Conservation (phyloP, 2,113 vertebrate genomes). For the Pantherophis guttatus region DNA sequence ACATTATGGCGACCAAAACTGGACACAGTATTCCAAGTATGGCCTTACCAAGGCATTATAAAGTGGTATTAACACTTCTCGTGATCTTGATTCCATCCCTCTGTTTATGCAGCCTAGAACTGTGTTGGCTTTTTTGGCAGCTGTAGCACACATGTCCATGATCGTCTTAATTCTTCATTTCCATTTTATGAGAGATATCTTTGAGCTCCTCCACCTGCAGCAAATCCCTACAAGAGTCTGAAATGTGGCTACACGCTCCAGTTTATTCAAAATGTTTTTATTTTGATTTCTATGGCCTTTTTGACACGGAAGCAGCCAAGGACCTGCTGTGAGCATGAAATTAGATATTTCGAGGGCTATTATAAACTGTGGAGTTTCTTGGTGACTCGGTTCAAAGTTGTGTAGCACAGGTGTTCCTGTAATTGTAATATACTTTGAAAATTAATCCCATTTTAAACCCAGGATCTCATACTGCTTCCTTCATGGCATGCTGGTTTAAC, state of each 20-base stretch:
- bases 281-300: neutral
- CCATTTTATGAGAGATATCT: neutral
- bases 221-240: neutral
- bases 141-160: accelerated
- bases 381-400: neutral
- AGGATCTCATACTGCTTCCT: neutral
- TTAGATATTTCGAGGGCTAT: slow-evolving; percentile 14
- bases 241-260: neutral
- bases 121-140: no score
- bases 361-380: slow-evolving; percentile 16
- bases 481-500: neutral
- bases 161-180: slow-evolving; percentile 3
- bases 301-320: neutral
- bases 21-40: no score
- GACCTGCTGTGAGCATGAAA: slow-evolving; percentile 11
- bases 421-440: slow-evolving; percentile 7
- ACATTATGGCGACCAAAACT: no score
- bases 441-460: neutral
- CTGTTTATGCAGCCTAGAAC: no score
- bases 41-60: no score
- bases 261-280: neutral
- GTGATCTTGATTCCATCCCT: no score
- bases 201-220: neutral
- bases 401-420: neutral
- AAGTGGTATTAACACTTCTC: no score